Conservation (phyloP, 2,888 invertebrate species). For the Eilema caniola region DNA sequence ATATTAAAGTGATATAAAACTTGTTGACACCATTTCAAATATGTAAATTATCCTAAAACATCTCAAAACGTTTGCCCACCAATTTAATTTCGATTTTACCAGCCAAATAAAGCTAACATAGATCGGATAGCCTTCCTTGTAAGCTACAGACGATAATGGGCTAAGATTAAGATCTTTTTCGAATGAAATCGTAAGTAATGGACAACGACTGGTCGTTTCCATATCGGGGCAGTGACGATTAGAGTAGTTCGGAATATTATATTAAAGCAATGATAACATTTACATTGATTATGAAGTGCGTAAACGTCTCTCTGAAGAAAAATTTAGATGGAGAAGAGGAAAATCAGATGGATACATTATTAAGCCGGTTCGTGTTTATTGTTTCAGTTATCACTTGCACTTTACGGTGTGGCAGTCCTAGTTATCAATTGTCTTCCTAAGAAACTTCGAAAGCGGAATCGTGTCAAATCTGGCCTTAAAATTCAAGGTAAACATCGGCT, state of each 20-base stretch:
- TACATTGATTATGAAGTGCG: conserved; percentile 27
- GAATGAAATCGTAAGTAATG: conserved; percentile 81
- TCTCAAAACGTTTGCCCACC: conserved; percentile 41
- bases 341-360: not conserved
- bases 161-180: conserved; percentile 78
- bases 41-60: conserved; percentile 44
- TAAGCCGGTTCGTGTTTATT: not conserved
- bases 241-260: conserved; percentile 45
- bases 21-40: conserved; percentile 10
- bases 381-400: not conserved
- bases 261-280: conserved; percentile 38
- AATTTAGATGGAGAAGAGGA: conserved; percentile 23
- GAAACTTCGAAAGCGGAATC: not conserved
- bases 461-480: not conserved
- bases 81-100: conserved; percentile 68
- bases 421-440: not conserved
- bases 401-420: not conserved
- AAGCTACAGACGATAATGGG: conserved; percentile 77
- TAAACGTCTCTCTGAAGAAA: conserved; percentile 24
- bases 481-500: not conserved
- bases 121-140: conserved; percentile 79
- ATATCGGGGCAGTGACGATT: conserved; percentile 65
- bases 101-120: conserved; percentile 69
- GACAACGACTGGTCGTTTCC: conserved; percentile 58
- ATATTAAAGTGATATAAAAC: not conserved